Percentiles rank a stretch among this genome's conserved stretches.
Evolutionary conservation across 2,797 vertebrate species (phyloP).

Genomic region (Psittacula echo): DNA sequence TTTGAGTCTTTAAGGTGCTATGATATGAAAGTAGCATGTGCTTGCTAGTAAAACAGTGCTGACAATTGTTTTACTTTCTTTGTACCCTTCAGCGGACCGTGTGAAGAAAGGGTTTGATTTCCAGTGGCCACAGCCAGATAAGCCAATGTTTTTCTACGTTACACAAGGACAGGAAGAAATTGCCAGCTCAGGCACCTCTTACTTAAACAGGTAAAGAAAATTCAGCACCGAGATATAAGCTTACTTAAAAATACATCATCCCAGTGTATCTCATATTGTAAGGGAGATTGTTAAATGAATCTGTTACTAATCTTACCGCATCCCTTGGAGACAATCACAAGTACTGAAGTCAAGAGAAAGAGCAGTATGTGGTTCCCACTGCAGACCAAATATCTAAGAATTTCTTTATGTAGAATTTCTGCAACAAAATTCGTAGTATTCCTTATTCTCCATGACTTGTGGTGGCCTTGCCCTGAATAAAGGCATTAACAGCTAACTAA

Average conservation of each 20-base stretch:
- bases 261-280: neutral
- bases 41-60: neutral
- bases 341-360: neutral
- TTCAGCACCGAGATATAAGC: rapidly evolving
- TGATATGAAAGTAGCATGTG: neutral
- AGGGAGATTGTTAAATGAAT: neutral
- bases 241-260: neutral
- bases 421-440: neutral
- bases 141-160: conserved; percentile 99
- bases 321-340: neutral
- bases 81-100: conserved; percentile 85
- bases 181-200: conserved; percentile 97
- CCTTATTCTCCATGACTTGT: neutral
- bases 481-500: neutral
- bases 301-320: neutral
- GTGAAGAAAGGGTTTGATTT: conserved; percentile 99
- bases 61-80: neutral
- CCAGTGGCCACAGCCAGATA: conserved; percentile 99
- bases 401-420: neutral
- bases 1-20: neutral
- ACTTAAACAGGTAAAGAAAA: conserved; percentile 90
- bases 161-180: conserved; percentile 99
- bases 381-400: neutral
- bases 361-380: neutral
- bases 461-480: neutral